Percentiles rank a stretch among this genome's conserved stretches.
Evolutionary conservation across 92 coral and sea anemone species (phyloP).

Genomic region (Bergia puertoricense): DNA sequence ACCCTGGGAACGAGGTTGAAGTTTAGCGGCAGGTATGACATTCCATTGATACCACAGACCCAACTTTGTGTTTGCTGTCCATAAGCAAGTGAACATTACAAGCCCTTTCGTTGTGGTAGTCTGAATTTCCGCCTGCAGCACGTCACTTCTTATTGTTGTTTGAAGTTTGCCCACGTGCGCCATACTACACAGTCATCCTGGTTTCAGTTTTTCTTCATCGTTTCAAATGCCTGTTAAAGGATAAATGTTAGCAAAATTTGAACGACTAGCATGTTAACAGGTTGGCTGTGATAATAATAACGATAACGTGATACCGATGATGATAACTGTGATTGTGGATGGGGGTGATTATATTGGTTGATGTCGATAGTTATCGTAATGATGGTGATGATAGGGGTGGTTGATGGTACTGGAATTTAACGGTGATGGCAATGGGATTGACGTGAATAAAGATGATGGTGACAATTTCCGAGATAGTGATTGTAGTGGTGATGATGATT

Average conservation of each 20-base stretch:
- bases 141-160: too few species aligned
- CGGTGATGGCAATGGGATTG: background rate
- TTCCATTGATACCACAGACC: too few species aligned
- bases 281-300: background rate
- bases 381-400: background rate
- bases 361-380: background rate
- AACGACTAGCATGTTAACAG: too few species aligned
- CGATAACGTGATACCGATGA: background rate
- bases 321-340: background rate
- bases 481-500: background rate
- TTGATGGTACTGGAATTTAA: background rate
- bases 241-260: background rate
- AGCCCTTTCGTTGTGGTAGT: too few species aligned
- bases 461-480: too few species aligned
- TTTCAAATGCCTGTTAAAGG: conserved; percentile 31
- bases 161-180: background rate
- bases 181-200: background rate
- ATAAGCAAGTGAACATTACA: too few species aligned
- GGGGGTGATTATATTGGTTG: background rate
- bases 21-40: too few species aligned
- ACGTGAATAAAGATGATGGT: too few species aligned
- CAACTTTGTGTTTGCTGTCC: too few species aligned
- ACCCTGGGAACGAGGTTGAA: too few species aligned
- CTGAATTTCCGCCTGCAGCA: too few species aligned
- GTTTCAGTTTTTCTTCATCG: conserved; percentile 23